phyloP scores from a whole-genome alignment of 1,140 invertebrate species.

The Philopotamus ludificatus region DNA sequence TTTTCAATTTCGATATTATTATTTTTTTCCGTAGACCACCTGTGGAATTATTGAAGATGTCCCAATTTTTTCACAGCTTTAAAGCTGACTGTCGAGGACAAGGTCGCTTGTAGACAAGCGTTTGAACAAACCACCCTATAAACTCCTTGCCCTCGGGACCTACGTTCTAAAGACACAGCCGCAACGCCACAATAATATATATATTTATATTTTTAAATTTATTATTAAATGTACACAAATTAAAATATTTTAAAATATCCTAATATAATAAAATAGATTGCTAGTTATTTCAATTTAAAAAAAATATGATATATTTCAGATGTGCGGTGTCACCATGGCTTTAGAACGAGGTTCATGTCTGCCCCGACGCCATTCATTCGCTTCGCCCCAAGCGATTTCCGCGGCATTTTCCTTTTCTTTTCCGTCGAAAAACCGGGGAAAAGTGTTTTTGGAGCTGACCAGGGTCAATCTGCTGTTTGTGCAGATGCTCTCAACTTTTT shows the following conservation, averaged over 20 bases:
- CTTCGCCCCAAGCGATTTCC: neutral
- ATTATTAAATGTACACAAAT: neutral
- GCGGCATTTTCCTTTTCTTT: neutral
- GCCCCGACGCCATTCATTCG: slow-evolving; percentile 1
- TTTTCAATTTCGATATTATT: too few relatives aligned
- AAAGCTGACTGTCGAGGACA: slow-evolving; percentile 17
- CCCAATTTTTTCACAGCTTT: slow-evolving; percentile 16
- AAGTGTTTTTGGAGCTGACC: slow-evolving; percentile 8
- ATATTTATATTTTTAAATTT: neutral
- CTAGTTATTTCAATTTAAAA: neutral
- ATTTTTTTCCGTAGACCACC: slow-evolving; percentile 22
- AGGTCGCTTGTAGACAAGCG: slow-evolving; percentile 14
- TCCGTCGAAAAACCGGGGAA: neutral
- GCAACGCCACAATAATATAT: neutral
- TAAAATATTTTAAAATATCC: too few relatives aligned
- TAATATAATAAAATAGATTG: too few relatives aligned
- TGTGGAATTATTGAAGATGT: slow-evolving; percentile 10
- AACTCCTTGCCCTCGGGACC: slow-evolving; percentile 16
- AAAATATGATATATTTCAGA: neutral
- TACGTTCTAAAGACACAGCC: neutral
- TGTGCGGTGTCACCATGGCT: neutral
- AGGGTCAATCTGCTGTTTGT: slow-evolving; percentile 3
- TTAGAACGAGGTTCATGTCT: neutral
- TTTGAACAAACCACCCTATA: slow-evolving; percentile 25
- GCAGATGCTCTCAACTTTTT: too few relatives aligned